Evolutionary conservation across 2,113 vertebrate genomes (phyloP).

Genomic region (Aleadryas rufinucha): DNA sequence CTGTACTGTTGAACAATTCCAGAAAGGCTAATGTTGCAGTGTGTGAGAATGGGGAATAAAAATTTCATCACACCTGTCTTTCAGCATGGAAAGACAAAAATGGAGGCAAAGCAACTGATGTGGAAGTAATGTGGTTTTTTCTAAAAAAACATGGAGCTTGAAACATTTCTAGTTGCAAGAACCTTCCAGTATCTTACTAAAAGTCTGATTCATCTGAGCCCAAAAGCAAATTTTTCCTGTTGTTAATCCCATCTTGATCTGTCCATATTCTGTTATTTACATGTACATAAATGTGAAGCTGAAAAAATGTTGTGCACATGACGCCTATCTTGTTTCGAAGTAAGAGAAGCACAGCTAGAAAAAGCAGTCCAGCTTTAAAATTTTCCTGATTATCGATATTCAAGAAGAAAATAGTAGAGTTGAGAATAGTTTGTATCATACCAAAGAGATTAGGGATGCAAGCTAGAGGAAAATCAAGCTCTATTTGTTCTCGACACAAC

Average conservation of each 20-base stretch:
- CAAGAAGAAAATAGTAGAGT: background rate
- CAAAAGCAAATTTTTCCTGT: background rate
- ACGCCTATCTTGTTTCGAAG: background rate
- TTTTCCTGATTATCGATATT: background rate
- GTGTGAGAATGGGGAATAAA: background rate
- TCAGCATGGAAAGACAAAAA: background rate
- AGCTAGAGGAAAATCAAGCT: background rate
- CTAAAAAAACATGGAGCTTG: background rate
- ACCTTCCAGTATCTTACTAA: background rate
- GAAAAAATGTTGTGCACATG: fast-evolving
- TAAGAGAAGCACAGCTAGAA: background rate
- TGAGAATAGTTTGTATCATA: background rate
- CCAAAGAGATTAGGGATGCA: background rate
- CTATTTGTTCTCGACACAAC: background rate
- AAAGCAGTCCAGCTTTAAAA: background rate
- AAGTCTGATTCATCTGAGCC: background rate
- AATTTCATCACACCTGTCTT: background rate
- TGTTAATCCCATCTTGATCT: background rate
- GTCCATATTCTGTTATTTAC: background rate
- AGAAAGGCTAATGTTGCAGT: background rate
- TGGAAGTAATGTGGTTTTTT: background rate
- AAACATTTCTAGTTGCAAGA: background rate
- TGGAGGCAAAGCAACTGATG: background rate
- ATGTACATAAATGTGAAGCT: background rate
- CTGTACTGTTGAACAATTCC: background rate